A percentile compares a stretch with the other conserved stretches of the same genome.
Evolutionary conservation across 1,140 invertebrate genomes (phyloP).

Genomic region (Eumaeus atala): DNA sequence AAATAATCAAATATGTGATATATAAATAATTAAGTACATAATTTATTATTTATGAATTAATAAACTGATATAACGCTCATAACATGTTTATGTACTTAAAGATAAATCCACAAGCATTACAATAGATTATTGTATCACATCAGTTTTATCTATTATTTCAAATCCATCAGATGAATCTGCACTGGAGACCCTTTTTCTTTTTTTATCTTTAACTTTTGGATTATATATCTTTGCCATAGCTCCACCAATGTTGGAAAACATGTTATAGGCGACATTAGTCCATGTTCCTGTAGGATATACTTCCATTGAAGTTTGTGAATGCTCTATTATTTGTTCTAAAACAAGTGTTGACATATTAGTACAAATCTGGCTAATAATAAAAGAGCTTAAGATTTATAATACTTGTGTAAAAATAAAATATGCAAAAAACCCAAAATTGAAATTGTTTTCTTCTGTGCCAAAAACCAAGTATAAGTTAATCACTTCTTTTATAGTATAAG

Average conservation of each 20-base stretch:
- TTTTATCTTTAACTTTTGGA: slow-evolving; percentile 34
- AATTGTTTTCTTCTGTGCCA: too few relatives aligned
- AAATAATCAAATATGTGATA: slow-evolving; percentile 38
- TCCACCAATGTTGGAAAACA: slow-evolving; percentile 49
- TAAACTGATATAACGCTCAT: slow-evolving; percentile 15
- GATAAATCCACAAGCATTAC: slow-evolving; percentile 9
- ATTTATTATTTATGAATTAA: slow-evolving; percentile 14
- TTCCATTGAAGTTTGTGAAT: slow-evolving; percentile 46
- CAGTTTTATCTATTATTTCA: slow-evolving; percentile 67
- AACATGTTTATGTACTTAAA: slow-evolving; percentile 4
- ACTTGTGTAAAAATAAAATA: too few relatives aligned
- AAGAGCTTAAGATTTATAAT: too few relatives aligned
- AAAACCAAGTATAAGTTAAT: too few relatives aligned
- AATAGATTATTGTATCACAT: slow-evolving; percentile 23
- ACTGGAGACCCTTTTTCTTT: slow-evolving; percentile 50
- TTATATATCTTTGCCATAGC: slow-evolving; percentile 57
- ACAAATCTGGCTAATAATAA: too few relatives aligned
- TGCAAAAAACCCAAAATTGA: too few relatives aligned
- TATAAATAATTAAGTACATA: slow-evolving; percentile 13
- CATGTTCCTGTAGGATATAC: slow-evolving; percentile 45
- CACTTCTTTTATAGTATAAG: too few relatives aligned
- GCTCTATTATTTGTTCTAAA: slow-evolving; percentile 48
- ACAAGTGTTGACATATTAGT: too few relatives aligned
- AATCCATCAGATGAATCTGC: slow-evolving; percentile 64
- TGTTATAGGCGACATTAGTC: slow-evolving; percentile 52